Conservation (phyloP, 2,888 invertebrate species). For the Aelia acuminata region DNA sequence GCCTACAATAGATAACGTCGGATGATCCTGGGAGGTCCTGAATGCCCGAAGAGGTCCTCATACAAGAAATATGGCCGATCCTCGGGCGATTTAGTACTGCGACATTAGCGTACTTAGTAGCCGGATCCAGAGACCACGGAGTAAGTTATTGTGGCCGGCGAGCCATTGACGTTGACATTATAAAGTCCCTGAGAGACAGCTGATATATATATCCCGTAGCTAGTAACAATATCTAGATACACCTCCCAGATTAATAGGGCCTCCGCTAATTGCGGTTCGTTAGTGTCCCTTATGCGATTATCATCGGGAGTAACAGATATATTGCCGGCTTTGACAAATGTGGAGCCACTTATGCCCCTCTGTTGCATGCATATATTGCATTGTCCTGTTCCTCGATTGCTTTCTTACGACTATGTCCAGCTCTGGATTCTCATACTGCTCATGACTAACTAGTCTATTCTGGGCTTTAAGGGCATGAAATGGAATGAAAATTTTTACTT, state of each 20-base stretch:
- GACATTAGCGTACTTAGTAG: background rate
- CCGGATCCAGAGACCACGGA: background rate
- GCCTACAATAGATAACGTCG: background rate
- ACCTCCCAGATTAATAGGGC: background rate
- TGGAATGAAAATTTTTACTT: too few species aligned
- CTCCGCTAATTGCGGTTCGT: background rate
- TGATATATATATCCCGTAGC: background rate
- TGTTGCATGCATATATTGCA: constrained; percentile 19
- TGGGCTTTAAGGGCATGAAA: too few species aligned
- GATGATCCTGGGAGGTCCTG: background rate
- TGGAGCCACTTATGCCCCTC: background rate
- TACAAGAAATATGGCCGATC: background rate
- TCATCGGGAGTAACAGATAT: constrained; percentile 11
- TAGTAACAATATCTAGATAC: constrained; percentile 24
- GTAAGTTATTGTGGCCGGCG: background rate
- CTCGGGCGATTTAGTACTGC: background rate
- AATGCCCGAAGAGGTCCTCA: background rate
- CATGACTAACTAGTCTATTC: too few species aligned
- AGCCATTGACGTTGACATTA: background rate
- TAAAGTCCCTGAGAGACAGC: background rate
- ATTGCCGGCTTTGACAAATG: background rate
- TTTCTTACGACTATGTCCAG: background rate
- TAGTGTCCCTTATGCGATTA: constrained; percentile 5
- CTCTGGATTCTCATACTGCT: background rate
- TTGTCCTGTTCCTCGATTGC: background rate